phyloP scores from a whole-genome alignment of 2,113 vertebrate species.

The Rhabdomys dilectus region DNA sequence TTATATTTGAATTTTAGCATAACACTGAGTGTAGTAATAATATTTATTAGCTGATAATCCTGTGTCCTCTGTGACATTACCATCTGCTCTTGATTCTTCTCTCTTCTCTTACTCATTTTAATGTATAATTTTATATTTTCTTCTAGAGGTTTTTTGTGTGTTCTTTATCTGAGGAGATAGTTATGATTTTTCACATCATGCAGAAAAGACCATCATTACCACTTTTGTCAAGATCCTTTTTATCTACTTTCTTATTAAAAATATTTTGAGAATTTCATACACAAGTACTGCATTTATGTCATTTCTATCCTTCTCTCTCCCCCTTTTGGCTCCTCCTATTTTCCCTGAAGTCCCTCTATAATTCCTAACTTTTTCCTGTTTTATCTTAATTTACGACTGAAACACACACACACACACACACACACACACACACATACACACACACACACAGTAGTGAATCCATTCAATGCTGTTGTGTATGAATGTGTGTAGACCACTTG shows the following conservation, averaged over 20 bases:
- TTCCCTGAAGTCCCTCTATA: background rate
- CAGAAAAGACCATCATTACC: background rate
- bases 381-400: background rate
- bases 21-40: background rate
- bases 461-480: background rate
- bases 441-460: background rate
- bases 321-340: background rate
- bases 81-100: constrained; percentile 17
- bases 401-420: background rate
- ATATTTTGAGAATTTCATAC: background rate
- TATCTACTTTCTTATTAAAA: background rate
- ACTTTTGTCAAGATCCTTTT: constrained; percentile 13
- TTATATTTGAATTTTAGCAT: background rate
- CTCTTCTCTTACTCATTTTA: background rate
- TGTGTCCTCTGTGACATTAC: background rate
- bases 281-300: background rate
- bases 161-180: background rate
- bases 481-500: background rate
- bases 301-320: background rate
- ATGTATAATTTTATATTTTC: background rate
- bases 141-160: background rate
- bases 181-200: background rate
- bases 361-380: background rate
- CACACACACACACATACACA: background rate
- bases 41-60: background rate